Base-by-base conservation (phyloP, 2,888 invertebrate species). In the Strigamia crassipes region DNA sequence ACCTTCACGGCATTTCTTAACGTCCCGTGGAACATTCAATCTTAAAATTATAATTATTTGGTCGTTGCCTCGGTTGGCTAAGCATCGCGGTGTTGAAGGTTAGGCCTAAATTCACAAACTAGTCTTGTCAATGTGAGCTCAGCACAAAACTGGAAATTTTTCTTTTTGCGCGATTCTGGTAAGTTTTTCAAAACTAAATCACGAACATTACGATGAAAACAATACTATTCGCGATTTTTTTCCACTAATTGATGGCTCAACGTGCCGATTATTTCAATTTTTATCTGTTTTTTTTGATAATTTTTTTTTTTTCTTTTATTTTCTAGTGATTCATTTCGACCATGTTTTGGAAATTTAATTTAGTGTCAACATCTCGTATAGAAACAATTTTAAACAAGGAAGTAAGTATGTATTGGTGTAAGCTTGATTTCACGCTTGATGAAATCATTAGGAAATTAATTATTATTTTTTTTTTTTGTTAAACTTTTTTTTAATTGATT, bases 341-440 rank as follows among this genome's bases (percentile, higher is more conserved):
- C 80, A 94, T 94, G 94, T 94, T 94, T 91, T 94, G 94, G 94
- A 92, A 92, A 88, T 93, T 92, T 87, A 94, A 93, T 89, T 91
- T 92, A 88, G 90, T 91, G 86, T 90, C 90, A 85, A 92, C 92
- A 85, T 92, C 93, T 86, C 92, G 93, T 89, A 91, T 94, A 87
- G 94, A 93, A 88, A 91, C 92, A 85, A 90, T 94, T 86, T 91
- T 94, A 84, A 92, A 92, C 86, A 93, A 93, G 88, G 93, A 94
- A 91, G 94, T 93, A 90, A 87, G 86, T 78, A n/a, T 23, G 8
- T 78, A 42, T 8, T 8, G 42, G 8, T 41, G 5, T 41, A 41
- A 41, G 41, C 41, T 41, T 41, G 41, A 41, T 41, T 41, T 8
- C 41, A 41, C 41, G 41, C 8, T 42, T 42, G 42, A 42, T 15